phyloP scores from a whole-genome alignment of 2,797 vertebrate species.

The Acanthiza pusilla region DNA sequence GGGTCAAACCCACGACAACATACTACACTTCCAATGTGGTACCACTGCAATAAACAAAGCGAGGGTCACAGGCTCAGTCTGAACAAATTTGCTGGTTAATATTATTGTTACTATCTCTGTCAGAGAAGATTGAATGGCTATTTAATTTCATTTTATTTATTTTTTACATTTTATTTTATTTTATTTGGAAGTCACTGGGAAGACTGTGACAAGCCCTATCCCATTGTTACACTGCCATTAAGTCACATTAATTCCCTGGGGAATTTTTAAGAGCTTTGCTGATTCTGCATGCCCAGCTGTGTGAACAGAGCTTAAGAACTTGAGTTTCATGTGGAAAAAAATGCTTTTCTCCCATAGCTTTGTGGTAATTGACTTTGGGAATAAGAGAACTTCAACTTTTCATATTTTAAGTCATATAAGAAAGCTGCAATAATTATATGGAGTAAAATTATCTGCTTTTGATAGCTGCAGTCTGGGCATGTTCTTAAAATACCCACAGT shows the following conservation, averaged over 20 bases:
- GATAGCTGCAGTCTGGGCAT: neutral
- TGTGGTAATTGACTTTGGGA: neutral
- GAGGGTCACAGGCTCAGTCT: neutral
- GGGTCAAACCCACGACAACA: too few relatives aligned
- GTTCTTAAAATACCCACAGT: neutral
- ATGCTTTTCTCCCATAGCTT: constrained; percentile 19
- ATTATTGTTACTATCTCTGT: neutral
- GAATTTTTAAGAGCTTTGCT: constrained; percentile 62
- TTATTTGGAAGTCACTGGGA: constrained; percentile 37
- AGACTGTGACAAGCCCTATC: neutral
- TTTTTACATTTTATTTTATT: neutral
- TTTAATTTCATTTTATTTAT: neutral
- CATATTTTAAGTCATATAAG: neutral
- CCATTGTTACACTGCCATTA: constrained; percentile 21
- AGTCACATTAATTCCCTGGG: neutral
- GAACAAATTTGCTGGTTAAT: constrained; percentile 18
- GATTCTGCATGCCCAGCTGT: constrained; percentile 60
- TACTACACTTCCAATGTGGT: neutral
- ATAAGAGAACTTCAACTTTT: neutral
- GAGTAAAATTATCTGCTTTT: neutral
- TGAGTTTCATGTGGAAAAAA: constrained; percentile 56
- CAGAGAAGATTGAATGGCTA: neutral
- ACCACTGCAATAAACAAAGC: neutral
- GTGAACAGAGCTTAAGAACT: constrained; percentile 57
- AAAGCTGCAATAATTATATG: neutral